Percentiles rank a stretch among this genome's conserved stretches.
Conservation (phyloP, 2,888 invertebrate genomes). For the Conistra vaccinii region DNA sequence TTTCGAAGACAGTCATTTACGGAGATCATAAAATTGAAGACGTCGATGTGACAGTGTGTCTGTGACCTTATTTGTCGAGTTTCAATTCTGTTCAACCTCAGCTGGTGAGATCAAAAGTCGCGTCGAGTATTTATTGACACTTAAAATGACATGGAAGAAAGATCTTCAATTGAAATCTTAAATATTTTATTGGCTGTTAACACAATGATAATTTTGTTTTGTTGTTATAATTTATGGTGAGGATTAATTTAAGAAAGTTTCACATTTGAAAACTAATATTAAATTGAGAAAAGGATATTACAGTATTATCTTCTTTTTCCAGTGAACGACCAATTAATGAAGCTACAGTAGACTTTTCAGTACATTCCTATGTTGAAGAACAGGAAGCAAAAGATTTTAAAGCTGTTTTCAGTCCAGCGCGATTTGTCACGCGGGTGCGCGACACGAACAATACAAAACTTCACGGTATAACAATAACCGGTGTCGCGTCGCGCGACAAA, state of each 20-base stretch:
- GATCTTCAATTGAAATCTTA: conserved; percentile 49
- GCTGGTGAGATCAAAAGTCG: conserved; percentile 52
- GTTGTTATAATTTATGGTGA: conserved; percentile 26
- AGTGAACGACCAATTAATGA: not conserved
- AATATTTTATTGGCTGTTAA: conserved; percentile 51
- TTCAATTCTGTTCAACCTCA: conserved; percentile 30
- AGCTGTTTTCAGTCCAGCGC: too few species aligned
- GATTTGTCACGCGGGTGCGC: too few species aligned
- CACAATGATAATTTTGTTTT: conserved; percentile 9
- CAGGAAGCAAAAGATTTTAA: not conserved
- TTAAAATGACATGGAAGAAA: conserved; percentile 32
- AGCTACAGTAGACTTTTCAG: not conserved
- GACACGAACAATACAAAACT: too few species aligned
- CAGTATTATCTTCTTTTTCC: not conserved
- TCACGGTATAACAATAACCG: too few species aligned
- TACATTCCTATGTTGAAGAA: not conserved
- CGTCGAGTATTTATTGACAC: conserved; percentile 50
- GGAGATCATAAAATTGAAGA: conserved; percentile 59
- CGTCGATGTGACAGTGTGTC: conserved; percentile 14
- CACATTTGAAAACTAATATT: not conserved
- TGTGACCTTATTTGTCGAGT: conserved; percentile 35
- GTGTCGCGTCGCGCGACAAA: too few species aligned
- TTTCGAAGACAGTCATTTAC: conserved; percentile 61
- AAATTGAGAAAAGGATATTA: too few species aligned
- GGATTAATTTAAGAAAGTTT: not conserved